Evolutionary conservation across 1,140 invertebrate species (phyloP), one percentile per base, ranked within the genome.

Genomic region (Pseudomyrmex sp.): DNA sequence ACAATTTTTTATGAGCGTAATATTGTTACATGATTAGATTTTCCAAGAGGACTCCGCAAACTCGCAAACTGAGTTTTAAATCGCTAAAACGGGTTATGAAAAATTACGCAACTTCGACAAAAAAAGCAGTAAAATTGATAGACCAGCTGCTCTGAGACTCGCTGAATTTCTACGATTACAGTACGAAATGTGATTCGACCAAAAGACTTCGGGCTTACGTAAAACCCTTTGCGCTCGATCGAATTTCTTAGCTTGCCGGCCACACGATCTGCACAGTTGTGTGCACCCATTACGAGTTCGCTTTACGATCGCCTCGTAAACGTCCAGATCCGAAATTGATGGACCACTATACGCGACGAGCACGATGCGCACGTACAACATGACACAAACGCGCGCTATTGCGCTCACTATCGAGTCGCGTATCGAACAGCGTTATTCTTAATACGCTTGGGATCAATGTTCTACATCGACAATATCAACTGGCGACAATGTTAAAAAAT

Each of bases 301-400:
- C 84, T 93, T 93, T 93, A 93, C 91, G 92, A 91, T 88, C 85
- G 83, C 83, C 87, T 92, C 92, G 90, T 93, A 93, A 93, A 93
- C 82, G 92, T 93, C 91, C 75, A 54, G 83, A 65, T 75, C 82
- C 66, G 87, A 92, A 92, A 93, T 93, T 93, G 87, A 93, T 93
- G 88, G 91, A 89, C 90, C 90, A 90, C 84, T 90, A 90, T 84
- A 85, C 85, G 83, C 77, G 76, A 70, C 74, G 73, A 70, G 68
- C 56, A 75, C 74, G 63, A 35, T 35, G 35, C 35, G 35, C 35
- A 4, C 35, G 35, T 35, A 35, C 35, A 35, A 35, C 35, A 35
- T 35, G 35, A 58, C 48, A 62, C 74, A 70, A 54, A 58, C 50
- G 54, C 26, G 9, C 18, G 26, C 62, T 52, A 50, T 54, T 62